Percentiles rank a stretch among this genome's conserved stretches.
phyloP scores from a whole-genome alignment of 1,140 invertebrate species.

The Druon quercuslanigerum region DNA sequence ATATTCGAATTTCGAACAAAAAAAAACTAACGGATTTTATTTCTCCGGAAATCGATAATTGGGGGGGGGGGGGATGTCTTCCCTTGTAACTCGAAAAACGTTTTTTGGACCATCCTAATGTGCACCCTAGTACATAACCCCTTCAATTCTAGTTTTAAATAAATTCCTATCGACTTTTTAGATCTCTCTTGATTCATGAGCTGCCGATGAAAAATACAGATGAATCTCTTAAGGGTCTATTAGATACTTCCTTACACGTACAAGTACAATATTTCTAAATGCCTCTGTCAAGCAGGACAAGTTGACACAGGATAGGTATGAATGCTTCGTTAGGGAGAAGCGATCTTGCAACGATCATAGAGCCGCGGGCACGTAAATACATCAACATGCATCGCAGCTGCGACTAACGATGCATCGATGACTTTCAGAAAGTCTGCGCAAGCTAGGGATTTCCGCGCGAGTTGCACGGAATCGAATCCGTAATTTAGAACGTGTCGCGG shows the following conservation, averaged over 20 bases:
- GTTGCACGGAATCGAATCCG: conserved; percentile 15
- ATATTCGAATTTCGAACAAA: no score
- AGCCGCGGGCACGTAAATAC: conserved; percentile 25
- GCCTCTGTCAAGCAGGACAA: conserved; percentile 6
- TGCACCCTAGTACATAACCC: no score
- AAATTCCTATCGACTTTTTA: no score
- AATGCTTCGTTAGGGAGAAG: conserved; percentile 23
- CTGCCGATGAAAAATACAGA: neutral
- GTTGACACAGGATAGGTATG: conserved; percentile 23
- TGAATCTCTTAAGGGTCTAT: conserved; percentile 17
- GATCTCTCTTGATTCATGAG: no score
- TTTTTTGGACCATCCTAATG: no score
- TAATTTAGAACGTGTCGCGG: conserved; percentile 21
- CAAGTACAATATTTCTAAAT: conserved; percentile 23
- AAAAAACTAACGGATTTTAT: no score
- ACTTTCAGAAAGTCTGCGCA: conserved; percentile 6
- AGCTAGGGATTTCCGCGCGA: neutral
- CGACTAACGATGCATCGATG: conserved; percentile 27
- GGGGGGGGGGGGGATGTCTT: no score
- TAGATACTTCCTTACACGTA: conserved; percentile 27
- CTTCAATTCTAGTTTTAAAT: no score
- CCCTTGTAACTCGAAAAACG: no score
- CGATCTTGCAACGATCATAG: conserved; percentile 22
- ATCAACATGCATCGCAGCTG: conserved; percentile 25
- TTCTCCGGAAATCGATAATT: no score